Conservation (phyloP, 2,797 vertebrate genomes). For the Bryconaethiops microstoma region DNA sequence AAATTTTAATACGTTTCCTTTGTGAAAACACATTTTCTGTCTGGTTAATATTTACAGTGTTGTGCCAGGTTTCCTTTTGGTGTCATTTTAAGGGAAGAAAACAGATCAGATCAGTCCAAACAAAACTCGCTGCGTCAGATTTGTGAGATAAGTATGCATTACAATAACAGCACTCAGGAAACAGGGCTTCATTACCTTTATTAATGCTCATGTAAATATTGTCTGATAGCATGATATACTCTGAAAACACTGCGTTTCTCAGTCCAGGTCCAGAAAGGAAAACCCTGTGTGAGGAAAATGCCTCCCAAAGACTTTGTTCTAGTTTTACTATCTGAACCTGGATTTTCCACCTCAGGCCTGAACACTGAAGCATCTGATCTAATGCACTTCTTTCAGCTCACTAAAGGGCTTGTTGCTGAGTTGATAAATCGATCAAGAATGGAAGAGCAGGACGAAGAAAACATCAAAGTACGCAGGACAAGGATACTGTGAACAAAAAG, state of each 20-base stretch:
- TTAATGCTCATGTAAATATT: neutral
- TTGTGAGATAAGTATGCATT: neutral
- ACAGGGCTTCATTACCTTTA: neutral
- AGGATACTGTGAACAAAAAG: no score
- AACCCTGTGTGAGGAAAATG: neutral
- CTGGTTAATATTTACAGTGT: neutral
- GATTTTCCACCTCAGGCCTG: neutral
- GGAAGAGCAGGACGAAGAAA: neutral
- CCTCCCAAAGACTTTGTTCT: neutral
- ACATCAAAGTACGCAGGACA: neutral
- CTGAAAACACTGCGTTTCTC: no score
- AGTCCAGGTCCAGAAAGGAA: neutral
- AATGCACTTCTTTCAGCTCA: neutral
- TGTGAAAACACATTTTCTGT: neutral
- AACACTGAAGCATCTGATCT: neutral
- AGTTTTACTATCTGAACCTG: no score
- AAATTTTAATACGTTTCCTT: no score
- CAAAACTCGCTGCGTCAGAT: neutral
- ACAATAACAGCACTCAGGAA: neutral
- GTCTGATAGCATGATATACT: no score
- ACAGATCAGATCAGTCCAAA: neutral
- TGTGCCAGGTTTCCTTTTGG: no score
- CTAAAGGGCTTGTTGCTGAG: neutral
- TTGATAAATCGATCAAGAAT: neutral
- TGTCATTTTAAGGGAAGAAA: neutral